A percentile compares a stretch with the other conserved stretches of the same genome.
Conservation (phyloP, 2,797 vertebrate species). For the Strix occidentalis region DNA sequence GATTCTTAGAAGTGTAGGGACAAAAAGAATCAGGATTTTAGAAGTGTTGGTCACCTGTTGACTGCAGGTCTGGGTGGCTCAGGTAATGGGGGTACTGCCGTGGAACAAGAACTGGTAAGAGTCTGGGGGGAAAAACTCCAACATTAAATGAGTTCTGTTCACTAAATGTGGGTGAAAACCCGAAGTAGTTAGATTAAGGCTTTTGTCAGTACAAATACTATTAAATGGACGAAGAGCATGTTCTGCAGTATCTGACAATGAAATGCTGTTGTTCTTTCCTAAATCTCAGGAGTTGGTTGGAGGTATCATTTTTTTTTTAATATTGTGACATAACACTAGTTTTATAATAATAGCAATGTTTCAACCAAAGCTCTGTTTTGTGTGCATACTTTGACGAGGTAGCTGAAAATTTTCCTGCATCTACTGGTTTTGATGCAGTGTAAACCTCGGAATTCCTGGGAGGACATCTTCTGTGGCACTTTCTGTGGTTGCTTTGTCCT, state of each 20-base stretch:
- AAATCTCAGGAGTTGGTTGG: background rate
- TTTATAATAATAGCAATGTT: background rate
- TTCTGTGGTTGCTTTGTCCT: background rate
- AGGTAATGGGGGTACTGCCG: background rate
- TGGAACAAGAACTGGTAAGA: background rate
- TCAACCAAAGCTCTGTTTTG: background rate
- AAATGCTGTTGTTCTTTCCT: background rate
- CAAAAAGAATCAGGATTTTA: background rate
- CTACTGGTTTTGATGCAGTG: background rate
- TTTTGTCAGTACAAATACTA: background rate
- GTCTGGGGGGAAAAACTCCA: background rate
- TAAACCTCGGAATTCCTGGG: background rate
- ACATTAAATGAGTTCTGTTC: background rate
- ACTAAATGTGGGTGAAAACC: background rate
- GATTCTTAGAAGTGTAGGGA: background rate
- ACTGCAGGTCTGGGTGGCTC: background rate
- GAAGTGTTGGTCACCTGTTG: background rate
- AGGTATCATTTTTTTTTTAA: background rate
- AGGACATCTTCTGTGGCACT: background rate
- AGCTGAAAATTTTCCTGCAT: background rate
- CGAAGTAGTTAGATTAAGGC: background rate
- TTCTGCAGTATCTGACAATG: background rate
- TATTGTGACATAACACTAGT: background rate
- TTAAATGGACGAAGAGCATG: background rate
- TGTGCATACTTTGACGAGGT: background rate